phyloP scores from a whole-genome alignment of 2,888 invertebrate species.

The Drosophila putrida region DNA sequence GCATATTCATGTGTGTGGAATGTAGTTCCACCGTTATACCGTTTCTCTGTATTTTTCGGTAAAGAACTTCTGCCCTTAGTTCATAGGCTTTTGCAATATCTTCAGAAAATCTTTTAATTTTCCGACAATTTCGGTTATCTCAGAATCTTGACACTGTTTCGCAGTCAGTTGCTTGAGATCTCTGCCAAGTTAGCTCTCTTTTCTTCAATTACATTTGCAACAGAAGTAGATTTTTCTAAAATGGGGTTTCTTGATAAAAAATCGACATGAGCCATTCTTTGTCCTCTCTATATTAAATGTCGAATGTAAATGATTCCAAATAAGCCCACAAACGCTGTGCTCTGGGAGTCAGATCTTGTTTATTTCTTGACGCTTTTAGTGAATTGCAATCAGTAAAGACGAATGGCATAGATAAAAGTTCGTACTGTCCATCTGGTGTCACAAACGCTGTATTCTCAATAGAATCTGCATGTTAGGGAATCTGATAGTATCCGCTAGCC shows the following conservation, averaged over 20 bases:
- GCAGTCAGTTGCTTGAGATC: too few species aligned
- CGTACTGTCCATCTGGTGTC: conserved; percentile 3
- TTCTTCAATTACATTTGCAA: too few species aligned
- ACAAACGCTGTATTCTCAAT: conserved; percentile 12
- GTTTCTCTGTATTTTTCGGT: conserved; percentile 6
- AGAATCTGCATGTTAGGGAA: conserved; percentile 6
- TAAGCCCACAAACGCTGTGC: conserved; percentile 32
- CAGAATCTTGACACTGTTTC: too few species aligned
- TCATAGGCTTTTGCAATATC: conserved; percentile 11
- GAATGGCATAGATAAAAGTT: conserved; percentile 14
- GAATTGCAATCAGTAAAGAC: not conserved
- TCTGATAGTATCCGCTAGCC: conserved; percentile 9
- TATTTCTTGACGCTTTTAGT: conserved; percentile 16
- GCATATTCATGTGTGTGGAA: too few species aligned
- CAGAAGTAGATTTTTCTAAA: too few species aligned
- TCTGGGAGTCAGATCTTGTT: conserved; percentile 24
- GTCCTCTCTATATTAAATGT: conserved; percentile 8
- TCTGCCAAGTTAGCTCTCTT: not conserved
- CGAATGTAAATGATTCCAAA: conserved; percentile 24
- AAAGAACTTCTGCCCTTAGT: conserved; percentile 1
- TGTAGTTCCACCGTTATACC: too few species aligned
- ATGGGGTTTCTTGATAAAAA: conserved; percentile 6
- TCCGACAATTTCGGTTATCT: not conserved
- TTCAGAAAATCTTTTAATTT: not conserved
- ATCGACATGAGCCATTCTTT: conserved; percentile 2